Conservation (phyloP, 2,113 vertebrate species). For the Proteles cristata region DNA sequence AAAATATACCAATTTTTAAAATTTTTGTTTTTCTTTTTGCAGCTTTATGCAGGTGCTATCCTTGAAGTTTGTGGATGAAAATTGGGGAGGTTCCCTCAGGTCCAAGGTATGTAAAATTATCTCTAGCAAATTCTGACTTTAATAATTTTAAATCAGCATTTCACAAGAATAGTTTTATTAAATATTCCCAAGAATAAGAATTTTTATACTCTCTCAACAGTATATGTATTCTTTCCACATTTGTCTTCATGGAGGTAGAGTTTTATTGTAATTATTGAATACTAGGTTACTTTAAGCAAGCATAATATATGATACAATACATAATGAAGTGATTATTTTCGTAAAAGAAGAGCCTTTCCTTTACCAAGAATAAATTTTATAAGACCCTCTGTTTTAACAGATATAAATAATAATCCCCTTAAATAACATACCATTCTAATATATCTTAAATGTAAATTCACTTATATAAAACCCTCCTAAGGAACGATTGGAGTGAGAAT, state of each 20-base stretch:
- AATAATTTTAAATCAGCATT: conserved; percentile 44
- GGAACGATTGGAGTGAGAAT: not conserved
- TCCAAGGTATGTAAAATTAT: conserved; percentile 93
- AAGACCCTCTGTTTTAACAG: conserved; percentile 33
- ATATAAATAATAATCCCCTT: not conserved
- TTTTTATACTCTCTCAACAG: not conserved
- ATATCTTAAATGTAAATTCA: conserved; percentile 41
- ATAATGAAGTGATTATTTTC: conserved; percentile 8
- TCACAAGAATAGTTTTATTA: conserved; percentile 38
- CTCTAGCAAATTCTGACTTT: not conserved
- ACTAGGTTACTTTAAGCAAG: not conserved
- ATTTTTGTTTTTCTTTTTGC: conserved; percentile 65
- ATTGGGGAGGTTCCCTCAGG: conserved; percentile 99
- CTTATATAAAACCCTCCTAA: conserved; percentile 22
- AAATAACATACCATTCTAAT: conserved; percentile 1
- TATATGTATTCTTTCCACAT: not conserved
- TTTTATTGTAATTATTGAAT: not conserved
- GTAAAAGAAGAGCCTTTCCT: not conserved
- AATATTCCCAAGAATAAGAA: not conserved
- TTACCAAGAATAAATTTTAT: not conserved
- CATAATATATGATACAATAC: not conserved
- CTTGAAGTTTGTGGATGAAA: conserved; percentile 99
- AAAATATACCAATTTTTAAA: not conserved
- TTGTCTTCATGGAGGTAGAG: not conserved
- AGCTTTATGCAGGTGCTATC: conserved; percentile 98